A percentile compares a stretch with the other conserved stretches of the same genome.
phyloP scores from a whole-genome alignment of 2,113 vertebrate species.

The Microtus ochrogaster region DNA sequence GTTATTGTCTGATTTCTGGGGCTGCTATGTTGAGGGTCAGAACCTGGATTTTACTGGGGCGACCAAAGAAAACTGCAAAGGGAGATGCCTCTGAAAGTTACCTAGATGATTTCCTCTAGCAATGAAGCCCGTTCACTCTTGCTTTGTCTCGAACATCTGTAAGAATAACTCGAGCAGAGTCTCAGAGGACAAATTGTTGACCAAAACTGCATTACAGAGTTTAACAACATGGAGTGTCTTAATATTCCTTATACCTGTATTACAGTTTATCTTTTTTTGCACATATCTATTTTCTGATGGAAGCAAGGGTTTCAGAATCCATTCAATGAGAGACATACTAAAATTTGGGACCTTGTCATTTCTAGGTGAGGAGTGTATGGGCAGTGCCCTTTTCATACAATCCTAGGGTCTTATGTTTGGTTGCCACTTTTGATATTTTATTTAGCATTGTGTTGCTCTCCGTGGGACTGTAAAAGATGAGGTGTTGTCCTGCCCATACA shows the following conservation, averaged over 20 bases:
- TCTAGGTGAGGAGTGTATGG: neutral
- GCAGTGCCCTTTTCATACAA: neutral
- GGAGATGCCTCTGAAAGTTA: neutral
- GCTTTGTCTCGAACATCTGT: neutral
- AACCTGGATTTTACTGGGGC: neutral
- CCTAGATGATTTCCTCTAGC: neutral
- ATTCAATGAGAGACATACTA: neutral
- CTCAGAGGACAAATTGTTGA: neutral
- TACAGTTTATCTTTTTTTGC: neutral
- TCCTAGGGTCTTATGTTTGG: neutral
- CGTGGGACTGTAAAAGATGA: neutral
- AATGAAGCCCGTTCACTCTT: neutral
- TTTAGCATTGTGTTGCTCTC: neutral
- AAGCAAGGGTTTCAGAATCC: constrained; percentile 21
- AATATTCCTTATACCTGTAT: neutral
- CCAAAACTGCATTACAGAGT: neutral
- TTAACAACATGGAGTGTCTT: neutral
- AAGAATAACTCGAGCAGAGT: neutral
- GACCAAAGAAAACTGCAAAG: neutral
- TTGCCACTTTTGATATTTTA: neutral
- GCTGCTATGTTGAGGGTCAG: neutral
- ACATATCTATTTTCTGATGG: neutral
- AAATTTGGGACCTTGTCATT: neutral
- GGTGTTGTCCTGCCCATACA: neutral
- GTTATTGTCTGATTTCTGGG: neutral